Percentiles rank a stretch among this genome's conserved stretches.
These are phyloP conservation scores for Threskiornis aethiopicus DNA, from an alignment of 2,797 vertebrate genomes.

Conservation along the genomic window DNA sequence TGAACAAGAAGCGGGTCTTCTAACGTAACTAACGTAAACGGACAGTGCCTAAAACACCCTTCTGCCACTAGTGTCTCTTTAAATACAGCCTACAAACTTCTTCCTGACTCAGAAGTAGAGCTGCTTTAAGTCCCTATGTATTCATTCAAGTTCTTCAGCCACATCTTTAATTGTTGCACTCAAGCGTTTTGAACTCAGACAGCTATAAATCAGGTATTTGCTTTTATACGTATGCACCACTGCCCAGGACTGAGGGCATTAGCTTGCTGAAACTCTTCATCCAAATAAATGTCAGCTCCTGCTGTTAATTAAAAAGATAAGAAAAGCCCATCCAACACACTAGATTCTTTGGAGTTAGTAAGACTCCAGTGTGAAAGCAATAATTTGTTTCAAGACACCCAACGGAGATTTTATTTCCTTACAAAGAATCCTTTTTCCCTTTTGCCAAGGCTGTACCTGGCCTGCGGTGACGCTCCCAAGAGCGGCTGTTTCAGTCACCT, in stretches of 20 bases:
- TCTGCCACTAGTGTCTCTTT: not conserved
- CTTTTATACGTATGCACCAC: fast-evolving
- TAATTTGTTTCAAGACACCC: not conserved
- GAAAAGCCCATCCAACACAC: not conserved
- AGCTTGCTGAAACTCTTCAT: not conserved
- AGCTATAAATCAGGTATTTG: not conserved
- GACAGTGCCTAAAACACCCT: not conserved
- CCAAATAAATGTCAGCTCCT: not conserved
- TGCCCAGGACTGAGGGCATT: not conserved
- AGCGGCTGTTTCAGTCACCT: not conserved
- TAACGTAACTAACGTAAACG: not conserved
- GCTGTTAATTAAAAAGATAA: not conserved
- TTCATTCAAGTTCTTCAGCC: not conserved
- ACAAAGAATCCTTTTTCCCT: not conserved
- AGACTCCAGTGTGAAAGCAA: not conserved
- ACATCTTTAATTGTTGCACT: not conserved
- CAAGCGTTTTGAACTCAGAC: not conserved
- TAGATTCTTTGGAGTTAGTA: not conserved
- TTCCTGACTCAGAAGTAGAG: not conserved
- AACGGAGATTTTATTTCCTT: not conserved
- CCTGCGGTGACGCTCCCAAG: not conserved
- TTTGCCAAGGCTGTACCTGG: not conserved
- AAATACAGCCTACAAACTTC: not conserved
- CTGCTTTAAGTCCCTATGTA: not conserved
- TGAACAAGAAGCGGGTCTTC: not conserved